phyloP scores from a whole-genome alignment of 2,797 vertebrate genomes.

The Characodon lateralis region DNA sequence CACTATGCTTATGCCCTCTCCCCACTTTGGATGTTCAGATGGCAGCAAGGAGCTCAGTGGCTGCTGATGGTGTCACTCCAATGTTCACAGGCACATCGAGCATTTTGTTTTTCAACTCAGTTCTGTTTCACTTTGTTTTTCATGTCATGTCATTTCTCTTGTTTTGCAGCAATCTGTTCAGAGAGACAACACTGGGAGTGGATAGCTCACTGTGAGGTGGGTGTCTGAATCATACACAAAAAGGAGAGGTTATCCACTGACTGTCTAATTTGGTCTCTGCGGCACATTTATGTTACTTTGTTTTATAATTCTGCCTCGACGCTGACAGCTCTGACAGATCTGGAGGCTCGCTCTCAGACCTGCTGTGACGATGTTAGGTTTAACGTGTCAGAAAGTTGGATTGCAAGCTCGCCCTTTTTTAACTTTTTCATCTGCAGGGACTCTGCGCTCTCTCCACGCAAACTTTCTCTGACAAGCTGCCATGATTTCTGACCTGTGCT shows the following conservation, averaged over 20 bases:
- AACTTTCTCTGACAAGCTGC: slow-evolving; percentile 60
- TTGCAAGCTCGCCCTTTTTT: slow-evolving; percentile 41
- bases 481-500: slow-evolving; percentile 52
- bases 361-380: slow-evolving; percentile 36
- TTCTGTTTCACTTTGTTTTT: slow-evolving; percentile 64
- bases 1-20: slow-evolving; percentile 50
- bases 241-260: slow-evolving; percentile 48
- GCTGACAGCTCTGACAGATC: slow-evolving; percentile 56
- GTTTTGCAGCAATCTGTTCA: slow-evolving; percentile 49
- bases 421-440: slow-evolving; percentile 42
- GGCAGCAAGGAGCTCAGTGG: slow-evolving; percentile 37
- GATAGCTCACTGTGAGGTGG: slow-evolving; percentile 4
- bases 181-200: slow-evolving; percentile 39
- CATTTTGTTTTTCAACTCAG: slow-evolving; percentile 58
- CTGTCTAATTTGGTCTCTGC: slow-evolving; percentile 50
- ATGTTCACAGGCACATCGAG: slow-evolving; percentile 66
- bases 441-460: slow-evolving; percentile 33
- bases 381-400: slow-evolving; percentile 52
- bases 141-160: slow-evolving; percentile 57
- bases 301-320: slow-evolving; percentile 45
- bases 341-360: slow-evolving; percentile 32
- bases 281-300: slow-evolving; percentile 46
- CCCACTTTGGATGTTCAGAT: slow-evolving; percentile 57
- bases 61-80: slow-evolving; percentile 61
- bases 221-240: slow-evolving; percentile 30